These are phyloP conservation scores for Gambusia yucatana DNA, from an alignment of 2,797 vertebrate genomes.

Conservation along the genomic window DNA sequence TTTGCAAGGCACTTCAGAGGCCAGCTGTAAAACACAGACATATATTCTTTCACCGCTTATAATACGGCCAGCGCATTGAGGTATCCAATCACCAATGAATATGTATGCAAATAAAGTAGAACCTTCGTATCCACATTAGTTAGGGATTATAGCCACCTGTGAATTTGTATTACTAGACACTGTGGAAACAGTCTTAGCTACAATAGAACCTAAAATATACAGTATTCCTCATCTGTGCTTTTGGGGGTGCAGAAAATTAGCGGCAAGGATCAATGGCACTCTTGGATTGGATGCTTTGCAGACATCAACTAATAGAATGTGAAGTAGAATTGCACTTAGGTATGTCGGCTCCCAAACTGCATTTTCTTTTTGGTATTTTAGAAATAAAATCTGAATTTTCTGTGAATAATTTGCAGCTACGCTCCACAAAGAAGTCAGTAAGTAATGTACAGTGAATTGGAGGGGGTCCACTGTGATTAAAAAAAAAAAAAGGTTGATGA, in stretches of 20 bases:
- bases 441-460: not conserved
- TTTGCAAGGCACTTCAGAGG: not conserved
- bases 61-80: not conserved
- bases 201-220: not conserved
- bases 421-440: not conserved
- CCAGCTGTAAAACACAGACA: not conserved
- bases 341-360: not conserved
- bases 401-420: not conserved
- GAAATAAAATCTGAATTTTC: not conserved
- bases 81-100: not conserved
- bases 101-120: not conserved
- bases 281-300: not conserved
- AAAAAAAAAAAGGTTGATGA: not conserved
- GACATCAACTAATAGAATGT: not conserved
- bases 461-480: not conserved
- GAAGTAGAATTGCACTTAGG: not conserved
- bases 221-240: not conserved
- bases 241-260: not conserved
- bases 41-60: not conserved
- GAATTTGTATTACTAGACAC: not conserved
- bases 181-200: not conserved
- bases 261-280: not conserved
- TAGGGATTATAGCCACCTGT: not conserved
- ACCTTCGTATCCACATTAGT: not conserved
- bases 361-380: not conserved